Evolutionary conservation across 30 jellyfish, hydroid and myxozoan genomes (phyloP).

Genomic region (Aurelia sp.): DNA sequence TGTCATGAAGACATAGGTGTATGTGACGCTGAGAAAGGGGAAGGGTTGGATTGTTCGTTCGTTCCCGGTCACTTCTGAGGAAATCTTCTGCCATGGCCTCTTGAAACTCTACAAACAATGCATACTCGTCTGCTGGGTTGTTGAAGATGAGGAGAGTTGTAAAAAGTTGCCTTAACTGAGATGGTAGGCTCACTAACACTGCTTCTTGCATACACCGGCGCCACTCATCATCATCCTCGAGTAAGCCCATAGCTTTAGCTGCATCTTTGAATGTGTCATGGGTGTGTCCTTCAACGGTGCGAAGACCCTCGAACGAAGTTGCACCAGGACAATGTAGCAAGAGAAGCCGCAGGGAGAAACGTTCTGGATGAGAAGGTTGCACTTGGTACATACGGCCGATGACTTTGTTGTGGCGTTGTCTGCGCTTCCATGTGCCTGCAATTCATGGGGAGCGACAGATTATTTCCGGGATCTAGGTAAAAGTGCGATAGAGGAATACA

Average conservation of each 20-base stretch:
- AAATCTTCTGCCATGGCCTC: conserved; percentile 32
- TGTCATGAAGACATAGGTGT: conserved; percentile 12
- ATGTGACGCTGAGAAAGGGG: background rate
- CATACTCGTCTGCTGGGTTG: conserved; percentile 4
- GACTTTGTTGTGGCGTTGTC: too few species aligned
- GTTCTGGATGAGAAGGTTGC: too few species aligned
- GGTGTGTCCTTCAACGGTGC: conserved; percentile 48
- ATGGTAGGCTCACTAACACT: conserved; percentile 7
- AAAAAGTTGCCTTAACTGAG: conserved; percentile 6
- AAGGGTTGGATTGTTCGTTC: background rate
- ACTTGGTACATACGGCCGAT: too few species aligned
- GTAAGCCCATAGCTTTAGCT: conserved; percentile 43
- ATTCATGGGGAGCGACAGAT: too few species aligned
- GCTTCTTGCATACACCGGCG: conserved; percentile 34
- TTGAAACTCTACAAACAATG: conserved; percentile 13
- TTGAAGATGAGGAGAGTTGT: conserved; percentile 5
- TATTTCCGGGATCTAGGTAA: too few species aligned
- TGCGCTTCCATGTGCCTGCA: too few species aligned
- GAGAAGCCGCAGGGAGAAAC: too few species aligned
- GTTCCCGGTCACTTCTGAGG: background rate
- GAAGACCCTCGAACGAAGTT: background rate
- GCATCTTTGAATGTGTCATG: conserved; percentile 60
- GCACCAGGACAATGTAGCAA: too few species aligned
- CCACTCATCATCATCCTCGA: too few species aligned
- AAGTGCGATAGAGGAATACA: too few species aligned